Conservation (phyloP, 2,888 invertebrate species). For the Eurytoma adleriae region DNA sequence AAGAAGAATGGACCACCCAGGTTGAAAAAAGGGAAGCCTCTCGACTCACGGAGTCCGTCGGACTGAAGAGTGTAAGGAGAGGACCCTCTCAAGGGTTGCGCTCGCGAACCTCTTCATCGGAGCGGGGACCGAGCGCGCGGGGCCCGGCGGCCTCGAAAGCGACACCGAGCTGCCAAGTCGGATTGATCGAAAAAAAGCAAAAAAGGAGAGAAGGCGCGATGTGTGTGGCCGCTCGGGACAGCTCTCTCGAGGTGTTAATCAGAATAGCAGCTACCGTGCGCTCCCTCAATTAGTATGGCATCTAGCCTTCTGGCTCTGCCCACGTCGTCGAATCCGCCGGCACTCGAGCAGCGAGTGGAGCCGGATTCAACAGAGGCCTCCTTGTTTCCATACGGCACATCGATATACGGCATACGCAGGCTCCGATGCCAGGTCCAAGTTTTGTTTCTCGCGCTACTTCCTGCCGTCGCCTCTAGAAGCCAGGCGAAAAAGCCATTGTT, state of each 20-base stretch:
- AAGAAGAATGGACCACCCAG: constrained; percentile 75
- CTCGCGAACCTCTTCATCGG: constrained; percentile 72
- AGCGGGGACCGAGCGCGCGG: constrained; percentile 52
- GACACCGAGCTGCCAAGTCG: constrained; percentile 60
- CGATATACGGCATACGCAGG: no score
- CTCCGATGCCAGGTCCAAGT: no score
- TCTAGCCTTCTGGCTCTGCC: constrained; percentile 49
- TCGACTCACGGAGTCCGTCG: constrained; percentile 63
- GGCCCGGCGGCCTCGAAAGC: constrained; percentile 60
- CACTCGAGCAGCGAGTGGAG: background rate
- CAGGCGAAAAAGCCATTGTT: background rate
- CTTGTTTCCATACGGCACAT: constrained; percentile 9
- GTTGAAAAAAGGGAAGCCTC: constrained; percentile 63
- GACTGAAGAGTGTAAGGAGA: constrained; percentile 41
- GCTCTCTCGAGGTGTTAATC: constrained; percentile 69
- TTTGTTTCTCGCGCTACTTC: no score
- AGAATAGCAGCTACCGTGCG: constrained; percentile 70
- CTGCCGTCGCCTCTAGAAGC: background rate
- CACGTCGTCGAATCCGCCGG: background rate
- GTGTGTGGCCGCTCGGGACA: constrained; percentile 66
- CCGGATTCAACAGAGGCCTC: constrained; percentile 23
- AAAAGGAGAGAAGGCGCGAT: constrained; percentile 63
- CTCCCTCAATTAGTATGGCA: constrained; percentile 73
- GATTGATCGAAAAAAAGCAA: constrained; percentile 53
- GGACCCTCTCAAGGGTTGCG: constrained; percentile 71